Conservation (phyloP, 1,140 invertebrate species). For the Sesamia nonagrioides region DNA sequence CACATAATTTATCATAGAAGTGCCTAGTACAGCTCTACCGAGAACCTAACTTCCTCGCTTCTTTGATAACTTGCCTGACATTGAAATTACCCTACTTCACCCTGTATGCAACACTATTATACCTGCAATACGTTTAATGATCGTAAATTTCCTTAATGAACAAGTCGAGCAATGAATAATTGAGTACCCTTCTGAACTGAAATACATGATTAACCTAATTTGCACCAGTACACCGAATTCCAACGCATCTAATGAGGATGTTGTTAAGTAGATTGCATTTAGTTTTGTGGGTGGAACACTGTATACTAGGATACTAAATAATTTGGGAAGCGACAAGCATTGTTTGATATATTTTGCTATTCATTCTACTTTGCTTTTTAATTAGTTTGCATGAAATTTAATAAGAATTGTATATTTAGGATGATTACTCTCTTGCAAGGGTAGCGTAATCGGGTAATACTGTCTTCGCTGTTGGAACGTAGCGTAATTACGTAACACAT, state of each 20-base stretch:
- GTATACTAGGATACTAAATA: background rate
- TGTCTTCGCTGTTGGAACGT: too few species aligned
- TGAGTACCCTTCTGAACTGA: slow-evolving; percentile 46
- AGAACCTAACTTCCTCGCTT: background rate
- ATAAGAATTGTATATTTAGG: too few species aligned
- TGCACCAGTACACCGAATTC: slow-evolving; percentile 48
- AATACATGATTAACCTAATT: slow-evolving; percentile 55
- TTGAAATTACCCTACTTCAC: slow-evolving; percentile 1
- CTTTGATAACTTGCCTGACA: background rate
- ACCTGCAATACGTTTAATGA: slow-evolving; percentile 42
- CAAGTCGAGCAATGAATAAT: slow-evolving; percentile 48
- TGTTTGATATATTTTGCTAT: too few species aligned
- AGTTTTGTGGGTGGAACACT: slow-evolving; percentile 26
- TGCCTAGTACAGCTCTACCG: background rate
- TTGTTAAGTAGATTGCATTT: slow-evolving; percentile 49
- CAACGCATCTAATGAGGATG: slow-evolving; percentile 41
- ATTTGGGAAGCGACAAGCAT: too few species aligned
- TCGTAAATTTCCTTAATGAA: slow-evolving; percentile 45
- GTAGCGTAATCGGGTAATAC: too few species aligned
- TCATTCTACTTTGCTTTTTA: too few species aligned
- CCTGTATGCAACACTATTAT: slow-evolving; percentile 3
- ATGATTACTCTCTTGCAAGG: too few species aligned
- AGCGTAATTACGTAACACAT: too few species aligned
- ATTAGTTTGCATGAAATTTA: too few species aligned
- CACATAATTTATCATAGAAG: slow-evolving; percentile 18